Base-by-base conservation (phyloP, 2,888 invertebrate genomes). In the Dioctria linearis region DNA sequence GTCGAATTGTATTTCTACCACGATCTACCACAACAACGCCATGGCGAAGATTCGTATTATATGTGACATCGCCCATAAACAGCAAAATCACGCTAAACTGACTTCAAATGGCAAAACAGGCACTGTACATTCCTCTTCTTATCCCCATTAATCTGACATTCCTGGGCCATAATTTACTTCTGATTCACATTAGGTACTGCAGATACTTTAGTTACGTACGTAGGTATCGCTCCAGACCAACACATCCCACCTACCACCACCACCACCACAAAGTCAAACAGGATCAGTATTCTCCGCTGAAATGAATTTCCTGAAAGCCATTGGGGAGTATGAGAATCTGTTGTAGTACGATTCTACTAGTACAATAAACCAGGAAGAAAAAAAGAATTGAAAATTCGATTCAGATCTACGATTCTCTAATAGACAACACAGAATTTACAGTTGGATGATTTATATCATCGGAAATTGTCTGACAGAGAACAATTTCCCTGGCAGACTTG, bases 381-480 rank as follows among this genome's bases (percentile, higher is more conserved):
- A 37, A 69, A 69, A 6, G 46, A 13, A 42, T 69, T 69, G 69
- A 69, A 69, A 69, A 69, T 46, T 43, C 69, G 69, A 69, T 69
- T 49, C 69, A 69, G 69, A 69, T 69, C 43, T 49, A 65, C 65
- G 37, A 37, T 65, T 65, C 40, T 65, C 40, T 73, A 73, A 73
- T 73, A 73, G 71, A 73, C 57, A 73, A 49, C 46, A 69, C 69
- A 51, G 54, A 73, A 51, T 73, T 73, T 73, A 73, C 71, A 73
- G 71, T 57, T 57, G 71, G 71, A 73, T 73, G 71, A 73, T 73
- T 73, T 57, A 73, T 73, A 25, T 73, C 40, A 73, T 73, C 71
- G 71, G 71, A 73, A 73, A 73, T 73, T 73, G 71, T 57, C 71
- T 73, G 71, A 73, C 71, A 54, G 51, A 73, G 71, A 73, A 73